Conservation (phyloP, 2,888 invertebrate genomes). For the Brachyptera putata region DNA sequence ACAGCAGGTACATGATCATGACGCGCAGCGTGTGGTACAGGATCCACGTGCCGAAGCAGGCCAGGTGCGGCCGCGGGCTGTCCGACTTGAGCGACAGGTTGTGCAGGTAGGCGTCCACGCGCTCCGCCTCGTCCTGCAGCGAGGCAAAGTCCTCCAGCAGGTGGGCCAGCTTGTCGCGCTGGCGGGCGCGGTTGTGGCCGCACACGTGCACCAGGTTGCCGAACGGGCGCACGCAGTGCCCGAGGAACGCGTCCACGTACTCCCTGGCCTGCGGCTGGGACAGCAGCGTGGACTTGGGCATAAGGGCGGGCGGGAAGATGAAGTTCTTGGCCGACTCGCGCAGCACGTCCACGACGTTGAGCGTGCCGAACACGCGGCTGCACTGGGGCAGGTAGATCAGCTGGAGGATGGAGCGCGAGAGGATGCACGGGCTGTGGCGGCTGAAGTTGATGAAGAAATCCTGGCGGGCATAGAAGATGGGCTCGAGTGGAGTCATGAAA, state of each 20-base stretch:
- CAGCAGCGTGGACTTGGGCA: slow-evolving; percentile 64
- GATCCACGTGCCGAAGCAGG: slow-evolving; percentile 92
- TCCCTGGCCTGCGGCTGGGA: slow-evolving; percentile 73
- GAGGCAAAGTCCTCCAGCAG: slow-evolving; percentile 86
- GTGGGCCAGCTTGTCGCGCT: slow-evolving; percentile 87
- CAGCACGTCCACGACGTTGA: slow-evolving; percentile 71
- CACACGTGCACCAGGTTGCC: slow-evolving; percentile 80
- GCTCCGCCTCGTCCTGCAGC: slow-evolving; percentile 79
- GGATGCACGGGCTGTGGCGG: slow-evolving; percentile 79
- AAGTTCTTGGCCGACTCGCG: slow-evolving; percentile 82
- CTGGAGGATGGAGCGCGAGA: slow-evolving; percentile 87
- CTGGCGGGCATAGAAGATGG: slow-evolving; percentile 51
- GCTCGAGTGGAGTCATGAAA: too few relatives aligned
- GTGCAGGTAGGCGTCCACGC: slow-evolving; percentile 80
- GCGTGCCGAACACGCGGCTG: slow-evolving; percentile 54
- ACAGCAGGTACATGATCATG: slow-evolving; percentile 90
- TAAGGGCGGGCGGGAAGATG: slow-evolving; percentile 84
- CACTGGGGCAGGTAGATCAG: slow-evolving; percentile 63
- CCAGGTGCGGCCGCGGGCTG: slow-evolving; percentile 65
- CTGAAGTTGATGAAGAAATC: slow-evolving; percentile 94
- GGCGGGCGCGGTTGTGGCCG: slow-evolving; percentile 93
- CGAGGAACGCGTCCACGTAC: slow-evolving; percentile 83
- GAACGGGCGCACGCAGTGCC: slow-evolving; percentile 82
- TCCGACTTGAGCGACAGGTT: slow-evolving; percentile 63
- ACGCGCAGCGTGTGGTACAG: slow-evolving; percentile 87